phyloP scores from a whole-genome alignment of 2,113 vertebrate genomes.

The Scomber scombrus region DNA sequence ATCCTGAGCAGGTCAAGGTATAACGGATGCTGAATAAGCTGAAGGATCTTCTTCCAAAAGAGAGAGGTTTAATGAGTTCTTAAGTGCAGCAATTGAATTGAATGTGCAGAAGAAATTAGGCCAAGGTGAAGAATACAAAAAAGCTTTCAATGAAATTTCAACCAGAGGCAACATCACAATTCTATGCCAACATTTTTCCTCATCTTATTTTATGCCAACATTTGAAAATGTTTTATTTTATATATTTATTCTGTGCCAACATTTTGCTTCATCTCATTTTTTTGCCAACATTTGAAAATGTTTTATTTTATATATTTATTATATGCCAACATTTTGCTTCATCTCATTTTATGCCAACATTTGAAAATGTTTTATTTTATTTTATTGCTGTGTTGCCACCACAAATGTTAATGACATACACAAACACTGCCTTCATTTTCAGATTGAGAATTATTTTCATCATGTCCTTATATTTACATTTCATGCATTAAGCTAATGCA shows the following conservation, averaged over 20 bases:
- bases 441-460: slow-evolving; percentile 1
- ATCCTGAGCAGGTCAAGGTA: slow-evolving; percentile 46
- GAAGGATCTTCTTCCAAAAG: slow-evolving; percentile 7
- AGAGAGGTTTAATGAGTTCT: slow-evolving; percentile 29
- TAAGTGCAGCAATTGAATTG: background rate
- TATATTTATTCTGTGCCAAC: background rate
- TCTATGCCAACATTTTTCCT: background rate
- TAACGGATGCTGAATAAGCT: slow-evolving; percentile 13
- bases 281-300: background rate
- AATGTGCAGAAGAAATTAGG: slow-evolving; percentile 6
- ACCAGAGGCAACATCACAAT: background rate
- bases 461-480: slow-evolving; percentile 20
- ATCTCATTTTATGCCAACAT: background rate
- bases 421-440: background rate
- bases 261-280: background rate
- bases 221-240: background rate
- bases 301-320: background rate
- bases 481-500: background rate
- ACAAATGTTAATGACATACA: background rate
- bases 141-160: background rate
- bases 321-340: background rate
- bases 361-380: background rate
- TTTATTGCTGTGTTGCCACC: background rate
- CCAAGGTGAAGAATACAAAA: background rate
- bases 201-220: background rate